Evolutionary conservation across 2,888 invertebrate species (phyloP).

Genomic region (Netelia melanura): DNA sequence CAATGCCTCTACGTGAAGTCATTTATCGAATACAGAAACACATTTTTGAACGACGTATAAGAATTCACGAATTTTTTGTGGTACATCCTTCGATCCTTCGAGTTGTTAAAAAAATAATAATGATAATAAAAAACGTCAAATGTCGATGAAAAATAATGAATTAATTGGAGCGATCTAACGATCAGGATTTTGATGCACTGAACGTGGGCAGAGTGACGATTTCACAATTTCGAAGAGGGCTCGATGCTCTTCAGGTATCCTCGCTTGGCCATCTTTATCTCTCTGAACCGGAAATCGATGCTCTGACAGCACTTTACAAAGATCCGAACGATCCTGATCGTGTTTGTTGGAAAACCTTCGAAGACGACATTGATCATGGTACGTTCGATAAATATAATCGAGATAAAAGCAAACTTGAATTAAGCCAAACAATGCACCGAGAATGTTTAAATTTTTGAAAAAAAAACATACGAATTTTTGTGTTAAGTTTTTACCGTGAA

Average conservation of each 20-base stretch:
- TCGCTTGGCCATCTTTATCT: conserved; percentile 86
- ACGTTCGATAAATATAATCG: conserved; percentile 13
- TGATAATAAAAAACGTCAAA: not conserved
- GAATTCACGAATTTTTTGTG: conserved; percentile 90
- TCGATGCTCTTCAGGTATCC: conserved; percentile 89
- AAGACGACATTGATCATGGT: conserved; percentile 92
- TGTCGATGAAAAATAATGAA: not conserved
- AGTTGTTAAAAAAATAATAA: not conserved
- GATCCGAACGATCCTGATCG: conserved; percentile 90
- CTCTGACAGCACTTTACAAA: conserved; percentile 89
- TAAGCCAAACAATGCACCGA: not conserved
- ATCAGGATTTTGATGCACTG: conserved; percentile 89
- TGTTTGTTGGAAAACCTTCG: conserved; percentile 91
- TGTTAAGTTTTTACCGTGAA: conserved; percentile 88
- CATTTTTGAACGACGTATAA: conserved; percentile 88
- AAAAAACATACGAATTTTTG: too few relatives aligned
- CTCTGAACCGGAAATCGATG: conserved; percentile 88
- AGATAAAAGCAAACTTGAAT: too few relatives aligned
- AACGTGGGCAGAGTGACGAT: conserved; percentile 89
- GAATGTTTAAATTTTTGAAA: not conserved
- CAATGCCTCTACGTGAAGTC: conserved; percentile 86
- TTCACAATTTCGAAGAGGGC: conserved; percentile 90
- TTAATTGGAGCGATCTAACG: not conserved
- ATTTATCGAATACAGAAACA: conserved; percentile 89
- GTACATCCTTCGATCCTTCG: conserved; percentile 80